Base-by-base conservation (phyloP, 2,888 invertebrate genomes). In the Rhagonycha fulva region DNA sequence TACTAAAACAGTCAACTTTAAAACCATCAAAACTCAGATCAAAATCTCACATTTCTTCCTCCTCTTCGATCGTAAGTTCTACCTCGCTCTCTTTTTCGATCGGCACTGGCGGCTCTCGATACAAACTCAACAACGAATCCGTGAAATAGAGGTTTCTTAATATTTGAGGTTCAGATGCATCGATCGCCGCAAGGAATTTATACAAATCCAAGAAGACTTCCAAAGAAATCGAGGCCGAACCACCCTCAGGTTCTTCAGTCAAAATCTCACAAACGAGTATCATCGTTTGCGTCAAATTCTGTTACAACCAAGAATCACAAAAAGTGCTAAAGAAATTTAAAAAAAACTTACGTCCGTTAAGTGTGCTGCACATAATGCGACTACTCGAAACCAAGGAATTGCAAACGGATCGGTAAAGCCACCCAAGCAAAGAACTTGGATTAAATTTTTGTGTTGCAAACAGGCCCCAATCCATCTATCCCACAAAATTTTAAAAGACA, bases 231-330 rank as follows among this genome's bases (percentile, higher is more conserved):
- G 93, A 92, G 0, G 95, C 93, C 0, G 94, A 93, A 0, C 95
- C 95, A 0, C 96, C 96, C 75, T 96, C 96, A 0, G 95, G 94
- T 83, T 96, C 96, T 78, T 94, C 93, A 0, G 95, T 95, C 71
- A 96, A 88, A 0, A 95, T 90, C 85, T 96, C 95, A 85, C 96
- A 96, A 19, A 96, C 89, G 79, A 94, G 89, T 66, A 92, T 92
- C 94, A 96, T 94, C 0, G 95, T 94, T 84, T 94, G 92, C 3
- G 93, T 92, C 14, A 95, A 88, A 82, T 91, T 93, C 93, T 95
- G 87, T 1, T 87, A 84, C 74, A 74, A n/a, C 10, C 7, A 62
- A 28, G 9, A 4, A 47, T 71, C 19, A 23, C 5, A 12, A 47
- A 19, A 30, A 4, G 14, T 9, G 23, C 14, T 3, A 19, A 19